Evolutionary conservation across 1,140 invertebrate species (phyloP).

Genomic region (Hetaerina americana): DNA sequence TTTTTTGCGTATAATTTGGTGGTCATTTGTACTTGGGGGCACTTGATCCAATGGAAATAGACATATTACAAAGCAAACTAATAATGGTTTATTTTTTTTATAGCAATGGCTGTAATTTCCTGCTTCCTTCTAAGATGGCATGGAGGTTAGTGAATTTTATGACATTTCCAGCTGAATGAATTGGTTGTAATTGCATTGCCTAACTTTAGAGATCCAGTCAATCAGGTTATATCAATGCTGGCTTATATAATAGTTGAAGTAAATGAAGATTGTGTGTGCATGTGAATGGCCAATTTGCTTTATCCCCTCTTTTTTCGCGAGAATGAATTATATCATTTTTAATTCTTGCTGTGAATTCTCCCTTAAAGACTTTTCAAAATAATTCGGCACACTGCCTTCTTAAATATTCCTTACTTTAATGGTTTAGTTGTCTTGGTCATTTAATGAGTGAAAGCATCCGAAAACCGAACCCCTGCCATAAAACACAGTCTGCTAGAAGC

Average conservation of each 20-base stretch:
- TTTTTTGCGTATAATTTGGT: not conserved
- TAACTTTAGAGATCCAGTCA: too few species aligned
- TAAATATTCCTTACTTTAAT: too few species aligned
- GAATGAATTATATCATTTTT: not conserved
- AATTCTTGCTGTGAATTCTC: too few species aligned
- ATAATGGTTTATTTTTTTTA: not conserved
- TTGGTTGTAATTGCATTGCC: too few species aligned
- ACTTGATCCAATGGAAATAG: not conserved
- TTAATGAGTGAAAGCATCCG: too few species aligned
- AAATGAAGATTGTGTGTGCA: not conserved
- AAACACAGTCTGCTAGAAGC: too few species aligned
- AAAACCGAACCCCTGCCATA: too few species aligned
- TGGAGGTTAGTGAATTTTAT: not conserved
- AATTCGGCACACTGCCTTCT: too few species aligned
- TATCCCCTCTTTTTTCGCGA: not conserved
- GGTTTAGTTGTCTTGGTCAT: too few species aligned
- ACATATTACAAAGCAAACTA: not conserved
- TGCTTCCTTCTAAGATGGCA: not conserved
- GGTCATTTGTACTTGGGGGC: not conserved
- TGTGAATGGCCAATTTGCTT: not conserved
- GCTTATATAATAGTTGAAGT: not conserved
- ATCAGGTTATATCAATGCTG: not conserved
- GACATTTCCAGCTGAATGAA: not conserved
- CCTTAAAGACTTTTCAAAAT: too few species aligned
- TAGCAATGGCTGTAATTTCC: not conserved